A percentile compares a stretch with the other conserved stretches of the same genome.
phyloP scores from a whole-genome alignment of 2,888 invertebrate species.

The Scaptomyza parva region DNA sequence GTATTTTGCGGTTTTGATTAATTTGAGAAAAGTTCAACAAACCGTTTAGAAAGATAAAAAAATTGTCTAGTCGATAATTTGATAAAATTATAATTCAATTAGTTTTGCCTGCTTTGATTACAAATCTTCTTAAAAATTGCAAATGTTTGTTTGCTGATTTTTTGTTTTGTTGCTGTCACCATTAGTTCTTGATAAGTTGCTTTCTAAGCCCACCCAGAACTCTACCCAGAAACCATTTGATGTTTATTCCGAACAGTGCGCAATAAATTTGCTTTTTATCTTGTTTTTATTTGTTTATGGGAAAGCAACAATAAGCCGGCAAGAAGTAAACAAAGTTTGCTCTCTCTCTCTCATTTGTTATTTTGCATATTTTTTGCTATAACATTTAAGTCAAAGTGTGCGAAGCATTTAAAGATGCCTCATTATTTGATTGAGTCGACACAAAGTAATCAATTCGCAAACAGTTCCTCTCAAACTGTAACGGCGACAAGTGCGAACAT shows the following conservation, averaged over 20 bases:
- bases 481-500: conserved; percentile 34
- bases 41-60: conserved; percentile 35
- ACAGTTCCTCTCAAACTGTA: conserved; percentile 29
- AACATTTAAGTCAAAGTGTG: conserved; percentile 41
- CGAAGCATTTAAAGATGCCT: conserved; percentile 48
- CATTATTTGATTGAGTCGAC: conserved; percentile 31
- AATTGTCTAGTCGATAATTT: conserved; percentile 18
- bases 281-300: background rate
- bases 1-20: background rate
- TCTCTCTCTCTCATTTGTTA: too few species aligned
- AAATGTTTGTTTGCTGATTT: conserved; percentile 2
- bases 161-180: background rate
- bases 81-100: conserved; percentile 25
- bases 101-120: conserved; percentile 31
- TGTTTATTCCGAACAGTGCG: conserved; percentile 30
- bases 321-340: conserved; percentile 24
- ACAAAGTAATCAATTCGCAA: background rate
- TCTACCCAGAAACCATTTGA: background rate
- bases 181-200: conserved; percentile 10
- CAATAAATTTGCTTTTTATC: conserved; percentile 19
- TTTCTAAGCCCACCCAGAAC: conserved; percentile 46
- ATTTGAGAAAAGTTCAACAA: conserved; percentile 63
- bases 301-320: conserved; percentile 3
- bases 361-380: conserved; percentile 20
- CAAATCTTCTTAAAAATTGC: conserved; percentile 37